Evolutionary conservation across 2,113 vertebrate species (phyloP), one percentile per base, ranked within the genome.

Genomic region (Regulus satrapa): DNA sequence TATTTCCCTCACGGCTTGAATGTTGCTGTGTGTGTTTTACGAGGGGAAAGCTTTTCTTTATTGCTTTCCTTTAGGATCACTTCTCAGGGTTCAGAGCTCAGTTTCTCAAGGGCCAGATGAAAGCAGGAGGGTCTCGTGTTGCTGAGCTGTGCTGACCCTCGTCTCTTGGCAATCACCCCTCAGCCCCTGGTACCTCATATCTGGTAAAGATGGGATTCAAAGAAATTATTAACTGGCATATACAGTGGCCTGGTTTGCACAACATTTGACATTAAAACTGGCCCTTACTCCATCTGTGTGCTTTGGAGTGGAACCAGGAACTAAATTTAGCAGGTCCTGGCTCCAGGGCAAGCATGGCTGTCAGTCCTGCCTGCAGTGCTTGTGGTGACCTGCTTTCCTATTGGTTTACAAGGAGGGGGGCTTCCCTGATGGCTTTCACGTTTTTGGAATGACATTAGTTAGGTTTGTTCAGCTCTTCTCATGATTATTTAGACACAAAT

Each of bases 261-360:
- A 71, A 78, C 79, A 64, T 69, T 79, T 87, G 75, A 69, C 26
- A 25, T 93, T 80, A 58, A 62, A 90, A 78, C 41, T 66, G 83
- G 56, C 74, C 61, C 81, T 84, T 85, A 55, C 48, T 89, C 77
- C 71, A 88, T 78, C 59, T 81, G 52, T 88, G 88, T 85, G 59
- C 91, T 89, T 95, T 95, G 95, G 89, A 96, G 66, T 2, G 4
- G 85, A 85, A 79, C 77, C 87, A 86, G 49, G 52, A 77, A 8
- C 85, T 97, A 93, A 92, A 93, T 93, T 92, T 96, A 96, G 77
- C 72, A 7, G 18, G 54, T 74, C 40, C 36, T 91, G 87, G 88
- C 75, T 77, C 36, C 43, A 41, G 54, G 61, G 69, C 0, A 3
- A 62, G 85, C 85, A n/a, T 52, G 67, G 64, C 89, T 85, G 31